A percentile compares a stretch with the other conserved stretches of the same genome.
phyloP scores from a whole-genome alignment of 1,140 invertebrate genomes.

The Aphidius gifuensis region DNA sequence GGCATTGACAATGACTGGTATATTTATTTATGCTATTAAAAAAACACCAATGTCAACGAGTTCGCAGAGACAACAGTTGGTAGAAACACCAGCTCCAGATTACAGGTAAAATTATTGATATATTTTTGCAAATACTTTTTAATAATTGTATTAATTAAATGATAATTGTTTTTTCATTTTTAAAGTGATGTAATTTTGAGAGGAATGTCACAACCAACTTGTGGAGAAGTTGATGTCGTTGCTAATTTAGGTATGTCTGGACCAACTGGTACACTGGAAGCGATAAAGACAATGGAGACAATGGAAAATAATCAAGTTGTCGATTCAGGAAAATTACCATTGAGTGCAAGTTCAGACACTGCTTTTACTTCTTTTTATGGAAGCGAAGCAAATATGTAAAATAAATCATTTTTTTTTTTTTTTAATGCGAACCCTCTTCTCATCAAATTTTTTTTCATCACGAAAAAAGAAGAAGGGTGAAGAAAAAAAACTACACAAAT shows the following conservation, averaged over 20 bases:
- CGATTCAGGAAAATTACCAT: constrained; percentile 44
- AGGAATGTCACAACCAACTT: constrained; percentile 48
- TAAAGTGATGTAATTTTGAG: constrained; percentile 47
- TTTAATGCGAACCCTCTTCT: too few relatives aligned
- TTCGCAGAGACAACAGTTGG: constrained; percentile 42
- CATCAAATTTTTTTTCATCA: too few relatives aligned
- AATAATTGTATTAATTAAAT: not conserved
- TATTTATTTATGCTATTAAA: constrained; percentile 71
- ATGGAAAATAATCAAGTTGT: constrained; percentile 47
- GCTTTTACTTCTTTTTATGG: constrained; percentile 70
- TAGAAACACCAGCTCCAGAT: constrained; percentile 44
- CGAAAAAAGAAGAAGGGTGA: too few relatives aligned
- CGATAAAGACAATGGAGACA: constrained; percentile 42
- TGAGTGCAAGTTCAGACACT: constrained; percentile 61
- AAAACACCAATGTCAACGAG: constrained; percentile 56
- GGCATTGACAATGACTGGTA: constrained; percentile 70
- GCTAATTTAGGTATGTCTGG: constrained; percentile 48
- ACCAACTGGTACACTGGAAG: constrained; percentile 44
- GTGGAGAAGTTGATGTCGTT: constrained; percentile 48
- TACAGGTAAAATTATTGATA: constrained; percentile 40
- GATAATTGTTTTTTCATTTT: too few relatives aligned
- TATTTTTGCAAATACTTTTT: not conserved
- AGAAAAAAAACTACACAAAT: too few relatives aligned
- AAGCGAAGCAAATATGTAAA: constrained; percentile 46
- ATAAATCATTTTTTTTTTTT: not conserved